Evolutionary conservation across 2,888 invertebrate genomes (phyloP).

Genomic region (Temnothorax ravouxi): DNA sequence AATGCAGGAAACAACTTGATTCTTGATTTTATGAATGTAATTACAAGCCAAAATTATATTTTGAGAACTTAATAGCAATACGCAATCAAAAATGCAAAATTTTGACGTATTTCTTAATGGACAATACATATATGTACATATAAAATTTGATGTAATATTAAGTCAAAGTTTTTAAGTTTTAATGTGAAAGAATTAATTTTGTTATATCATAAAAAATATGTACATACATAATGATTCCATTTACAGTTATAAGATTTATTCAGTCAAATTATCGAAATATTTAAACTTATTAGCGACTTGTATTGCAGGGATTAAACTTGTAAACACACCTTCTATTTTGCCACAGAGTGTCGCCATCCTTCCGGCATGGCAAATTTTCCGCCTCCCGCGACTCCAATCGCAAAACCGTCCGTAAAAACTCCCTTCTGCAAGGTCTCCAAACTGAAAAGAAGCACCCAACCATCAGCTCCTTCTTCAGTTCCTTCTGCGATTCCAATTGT

Average conservation of each 20-base stretch:
- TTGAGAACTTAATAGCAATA: neutral
- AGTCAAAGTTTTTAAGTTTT: neutral
- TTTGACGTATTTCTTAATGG: neutral
- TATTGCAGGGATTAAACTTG: slow-evolving; percentile 36
- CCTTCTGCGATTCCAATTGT: slow-evolving; percentile 66
- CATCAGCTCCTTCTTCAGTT: slow-evolving; percentile 46
- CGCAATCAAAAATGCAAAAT: neutral
- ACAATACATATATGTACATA: neutral
- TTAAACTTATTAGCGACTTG: slow-evolving; percentile 1
- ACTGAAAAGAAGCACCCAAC: slow-evolving; percentile 80
- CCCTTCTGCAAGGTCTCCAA: slow-evolving; percentile 85
- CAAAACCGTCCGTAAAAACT: slow-evolving; percentile 82
- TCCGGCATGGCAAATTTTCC: slow-evolving; percentile 83
- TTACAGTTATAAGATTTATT: neutral
- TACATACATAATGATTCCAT: neutral
- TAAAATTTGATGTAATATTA: neutral
- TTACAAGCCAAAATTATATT: neutral
- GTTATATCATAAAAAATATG: neutral
- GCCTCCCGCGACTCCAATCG: slow-evolving; percentile 81
- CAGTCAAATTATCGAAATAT: neutral
- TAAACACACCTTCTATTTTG: slow-evolving; percentile 57
- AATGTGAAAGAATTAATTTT: neutral
- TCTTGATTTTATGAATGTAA: no score
- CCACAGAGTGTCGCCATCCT: slow-evolving; percentile 84
- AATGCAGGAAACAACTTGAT: neutral